These are phyloP conservation scores for Clivina fossor DNA, from an alignment of 2,888 invertebrate species.

Conservation along the genomic window DNA sequence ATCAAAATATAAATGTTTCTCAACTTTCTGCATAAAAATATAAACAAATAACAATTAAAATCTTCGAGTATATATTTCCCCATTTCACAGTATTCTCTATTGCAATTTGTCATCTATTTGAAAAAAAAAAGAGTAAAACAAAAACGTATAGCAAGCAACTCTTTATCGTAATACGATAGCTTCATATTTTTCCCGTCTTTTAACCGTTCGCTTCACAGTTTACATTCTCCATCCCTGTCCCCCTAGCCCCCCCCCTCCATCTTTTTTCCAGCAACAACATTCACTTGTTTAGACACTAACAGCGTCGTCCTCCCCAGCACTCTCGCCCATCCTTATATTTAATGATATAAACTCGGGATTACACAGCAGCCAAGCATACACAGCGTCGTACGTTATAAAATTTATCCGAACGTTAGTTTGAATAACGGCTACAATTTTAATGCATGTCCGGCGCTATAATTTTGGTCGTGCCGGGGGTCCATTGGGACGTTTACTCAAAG, in stretches of 20 bases:
- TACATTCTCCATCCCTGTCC: too few species aligned
- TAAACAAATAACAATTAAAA: too few species aligned
- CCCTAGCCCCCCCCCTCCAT: too few species aligned
- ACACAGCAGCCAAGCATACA: not conserved
- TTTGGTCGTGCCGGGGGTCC: not conserved
- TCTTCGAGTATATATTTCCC: too few species aligned
- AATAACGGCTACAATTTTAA: conserved; percentile 19
- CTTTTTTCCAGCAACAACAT: too few species aligned
- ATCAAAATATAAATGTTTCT: too few species aligned
- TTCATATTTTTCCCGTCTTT: too few species aligned
- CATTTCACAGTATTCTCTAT: too few species aligned
- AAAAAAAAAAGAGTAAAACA: not conserved
- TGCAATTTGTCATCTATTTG: not conserved
- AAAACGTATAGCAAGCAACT: not conserved
- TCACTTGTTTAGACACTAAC: too few species aligned
- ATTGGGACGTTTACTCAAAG: conserved; percentile 12
- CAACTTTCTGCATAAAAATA: too few species aligned
- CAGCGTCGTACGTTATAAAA: not conserved
- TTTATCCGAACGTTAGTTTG: conserved; percentile 15
- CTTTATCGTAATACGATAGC: too few species aligned
- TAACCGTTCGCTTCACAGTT: too few species aligned
- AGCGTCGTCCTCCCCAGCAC: not conserved
- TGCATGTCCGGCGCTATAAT: conserved; percentile 16
- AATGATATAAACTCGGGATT: conserved; percentile 12
- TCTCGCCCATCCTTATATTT: not conserved